Percentiles rank a stretch among this genome's conserved stretches.
These are phyloP conservation scores for Melanostigma gelatinosum DNA, from an alignment of 2,113 vertebrate species.

Conservation along the genomic window DNA sequence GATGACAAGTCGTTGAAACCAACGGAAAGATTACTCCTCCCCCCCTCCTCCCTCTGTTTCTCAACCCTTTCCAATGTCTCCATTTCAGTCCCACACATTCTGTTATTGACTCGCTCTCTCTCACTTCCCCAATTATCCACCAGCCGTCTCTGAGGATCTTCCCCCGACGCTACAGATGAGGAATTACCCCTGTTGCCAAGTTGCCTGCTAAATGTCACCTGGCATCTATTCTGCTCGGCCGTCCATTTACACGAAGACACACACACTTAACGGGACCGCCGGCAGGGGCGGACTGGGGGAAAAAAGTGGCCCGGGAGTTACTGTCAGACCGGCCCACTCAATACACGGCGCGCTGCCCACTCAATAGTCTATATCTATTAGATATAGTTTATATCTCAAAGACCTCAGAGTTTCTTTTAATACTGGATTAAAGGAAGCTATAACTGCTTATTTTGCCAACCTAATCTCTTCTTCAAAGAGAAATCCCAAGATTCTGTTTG, in stretches of 20 bases:
- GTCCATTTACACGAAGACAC: slow-evolving; percentile 6
- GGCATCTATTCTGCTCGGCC: slow-evolving; percentile 29
- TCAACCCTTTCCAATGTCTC: background rate
- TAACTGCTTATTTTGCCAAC: no score
- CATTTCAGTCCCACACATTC: background rate
- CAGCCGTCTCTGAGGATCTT: slow-evolving; percentile 22
- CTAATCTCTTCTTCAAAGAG: no score
- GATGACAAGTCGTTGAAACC: slow-evolving; percentile 2
- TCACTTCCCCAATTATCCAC: slow-evolving; percentile 30
- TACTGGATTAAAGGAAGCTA: no score
- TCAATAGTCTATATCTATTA: no score
- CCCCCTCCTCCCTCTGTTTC: background rate
- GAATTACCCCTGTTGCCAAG: slow-evolving; percentile 57
- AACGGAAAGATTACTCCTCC: slow-evolving; percentile 8
- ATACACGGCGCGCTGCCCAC: no score
- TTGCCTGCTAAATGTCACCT: slow-evolving; percentile 50
- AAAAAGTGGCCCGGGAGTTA: no score
- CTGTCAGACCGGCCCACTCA: no score
- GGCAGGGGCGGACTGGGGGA: no score
- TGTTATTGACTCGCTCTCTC: background rate
- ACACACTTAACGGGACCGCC: slow-evolving; percentile 26
- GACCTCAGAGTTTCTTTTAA: no score
- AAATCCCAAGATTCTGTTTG: no score
- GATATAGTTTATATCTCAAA: no score
- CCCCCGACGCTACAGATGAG: slow-evolving; percentile 40